A percentile compares a stretch with the other conserved stretches of the same genome.
Evolutionary conservation across 2,113 vertebrate species (phyloP).

Genomic region (Etia nguti): DNA sequence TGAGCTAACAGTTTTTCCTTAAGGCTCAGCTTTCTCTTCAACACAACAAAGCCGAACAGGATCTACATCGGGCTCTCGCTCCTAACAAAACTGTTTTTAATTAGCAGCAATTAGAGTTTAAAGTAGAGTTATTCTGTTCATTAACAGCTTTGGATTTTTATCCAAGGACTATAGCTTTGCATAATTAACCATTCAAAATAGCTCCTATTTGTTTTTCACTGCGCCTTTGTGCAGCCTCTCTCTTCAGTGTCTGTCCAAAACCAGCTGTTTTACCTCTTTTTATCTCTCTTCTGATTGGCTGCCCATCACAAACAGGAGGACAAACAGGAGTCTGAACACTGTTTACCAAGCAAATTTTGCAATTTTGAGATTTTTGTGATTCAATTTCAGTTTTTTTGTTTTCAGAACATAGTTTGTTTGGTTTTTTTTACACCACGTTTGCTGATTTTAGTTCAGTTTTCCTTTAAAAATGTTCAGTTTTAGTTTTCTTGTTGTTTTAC

Average conservation of each 20-base stretch:
- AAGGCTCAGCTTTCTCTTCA: background rate
- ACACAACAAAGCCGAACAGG: background rate
- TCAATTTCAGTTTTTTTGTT: background rate
- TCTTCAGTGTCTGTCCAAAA: background rate
- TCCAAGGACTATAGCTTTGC: background rate
- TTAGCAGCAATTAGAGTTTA: background rate
- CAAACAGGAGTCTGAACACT: background rate
- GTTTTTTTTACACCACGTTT: too few species aligned
- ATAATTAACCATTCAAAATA: background rate
- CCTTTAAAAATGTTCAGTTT: background rate
- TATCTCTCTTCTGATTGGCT: background rate
- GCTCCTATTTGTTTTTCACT: background rate
- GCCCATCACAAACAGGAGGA: background rate
- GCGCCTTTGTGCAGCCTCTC: background rate
- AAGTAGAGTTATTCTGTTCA: background rate
- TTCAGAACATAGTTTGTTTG: background rate
- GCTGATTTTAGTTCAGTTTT: background rate
- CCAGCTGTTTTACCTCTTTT: background rate
- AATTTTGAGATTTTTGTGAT: background rate
- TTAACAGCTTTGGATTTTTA: background rate
- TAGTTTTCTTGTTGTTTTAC: background rate
- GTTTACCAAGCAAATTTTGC: background rate
- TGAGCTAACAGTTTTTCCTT: background rate
- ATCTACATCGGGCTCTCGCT: background rate
- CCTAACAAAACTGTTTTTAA: background rate